Evolutionary conservation across 2,888 invertebrate species (phyloP).

Genomic region (Lycia hirtaria): DNA sequence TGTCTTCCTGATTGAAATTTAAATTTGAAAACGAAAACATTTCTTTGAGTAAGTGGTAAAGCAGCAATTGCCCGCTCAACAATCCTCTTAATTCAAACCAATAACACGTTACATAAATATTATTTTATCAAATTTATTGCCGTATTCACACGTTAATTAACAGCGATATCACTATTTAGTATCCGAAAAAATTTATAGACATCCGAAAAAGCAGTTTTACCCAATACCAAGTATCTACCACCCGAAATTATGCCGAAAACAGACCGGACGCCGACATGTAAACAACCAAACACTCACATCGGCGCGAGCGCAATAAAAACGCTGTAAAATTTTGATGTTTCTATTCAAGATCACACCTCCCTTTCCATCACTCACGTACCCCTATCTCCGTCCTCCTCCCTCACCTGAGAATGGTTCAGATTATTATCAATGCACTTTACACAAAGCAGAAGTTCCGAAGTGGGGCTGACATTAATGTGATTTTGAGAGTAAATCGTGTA

Average conservation of each 20-base stretch:
- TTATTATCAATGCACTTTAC: conserved; percentile 86
- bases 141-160: conserved; percentile 46
- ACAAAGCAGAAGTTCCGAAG: conserved; percentile 82
- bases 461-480: conserved; percentile 80
- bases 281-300: conserved; percentile 76
- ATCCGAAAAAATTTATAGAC: conserved; percentile 43
- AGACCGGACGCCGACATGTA: conserved; percentile 76
- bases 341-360: conserved; percentile 71
- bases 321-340: conserved; percentile 86
- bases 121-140: conserved; percentile 16
- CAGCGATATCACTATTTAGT: conserved; percentile 38
- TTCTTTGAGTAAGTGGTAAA: not conserved
- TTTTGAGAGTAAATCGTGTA: conserved; percentile 81
- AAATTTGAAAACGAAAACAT: not conserved
- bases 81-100: no score
- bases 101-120: no score
- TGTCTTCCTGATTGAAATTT: no score
- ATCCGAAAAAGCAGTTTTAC: conserved; percentile 50
- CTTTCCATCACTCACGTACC: conserved; percentile 42
- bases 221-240: conserved; percentile 46
- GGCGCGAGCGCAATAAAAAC: conserved; percentile 80
- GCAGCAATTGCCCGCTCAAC: no score
- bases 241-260: conserved; percentile 57
- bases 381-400: conserved; percentile 52
- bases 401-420: conserved; percentile 73